Evolutionary conservation across 1,140 invertebrate species (phyloP), one percentile per base, ranked within the genome.

Genomic region (Catajapyx aquilonaris): DNA sequence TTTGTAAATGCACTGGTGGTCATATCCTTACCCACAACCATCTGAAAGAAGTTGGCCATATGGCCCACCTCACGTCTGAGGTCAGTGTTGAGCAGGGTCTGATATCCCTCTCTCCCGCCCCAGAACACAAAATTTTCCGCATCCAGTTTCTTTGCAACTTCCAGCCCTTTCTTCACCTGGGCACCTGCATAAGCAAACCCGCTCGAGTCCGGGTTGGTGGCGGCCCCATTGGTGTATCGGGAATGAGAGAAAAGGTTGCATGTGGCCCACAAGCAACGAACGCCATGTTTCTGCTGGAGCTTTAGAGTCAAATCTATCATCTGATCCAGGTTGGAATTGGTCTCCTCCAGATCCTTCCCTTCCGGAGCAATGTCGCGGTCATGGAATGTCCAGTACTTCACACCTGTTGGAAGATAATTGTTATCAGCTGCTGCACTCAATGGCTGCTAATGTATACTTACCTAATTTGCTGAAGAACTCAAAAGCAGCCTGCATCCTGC

Each of bases 371-470:
- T 41, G 44, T 64, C 66, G 2, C 63, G 59, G 47, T 72, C 71
- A 48, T 65, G 70, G 31, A 66, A 72, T 0, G 65, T 69, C 67
- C 66, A 73, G 49, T 69, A 69, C 47, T 69, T 70, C 1, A 72
- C 44, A 21, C 66, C 64, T 46, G 31, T 9, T 0, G 39, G n/a
- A n/a, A 10, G n/a, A 9, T 37, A 16, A 22, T n/a, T 10, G n/a
- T 39, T 11, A 18, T 22, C 16, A 35, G 31, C n/a, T 7, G 4
- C 3, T 5, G 19, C 23, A 20, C 30, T 18, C 7, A 41, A 2
- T 28, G 1, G 0, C 17, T 17, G 1, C 5, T 10, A 13, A 33
- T 18, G 13, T 17, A n/a, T 0, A 40, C 41, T 17, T 46, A 40
- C 63, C 63, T 20, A 73, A 56, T 52, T 73, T 74, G 2, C 46